Evolutionary conservation across 2,888 invertebrate genomes (phyloP).

Genomic region (Tanypteryx hageni): DNA sequence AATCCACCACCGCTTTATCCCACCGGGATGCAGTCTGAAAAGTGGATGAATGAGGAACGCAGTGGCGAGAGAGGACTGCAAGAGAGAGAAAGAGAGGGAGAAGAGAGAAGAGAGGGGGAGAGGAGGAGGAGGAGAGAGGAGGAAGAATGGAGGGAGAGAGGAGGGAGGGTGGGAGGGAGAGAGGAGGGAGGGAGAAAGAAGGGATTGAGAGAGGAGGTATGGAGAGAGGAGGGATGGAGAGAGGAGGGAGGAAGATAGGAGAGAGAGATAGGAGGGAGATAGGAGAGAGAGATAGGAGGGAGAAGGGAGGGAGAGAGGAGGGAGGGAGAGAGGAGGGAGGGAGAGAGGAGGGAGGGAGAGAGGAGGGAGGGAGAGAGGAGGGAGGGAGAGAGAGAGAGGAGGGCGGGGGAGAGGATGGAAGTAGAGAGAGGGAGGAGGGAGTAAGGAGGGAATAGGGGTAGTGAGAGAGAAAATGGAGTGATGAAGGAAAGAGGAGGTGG

Average conservation of each 20-base stretch:
- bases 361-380: neutral
- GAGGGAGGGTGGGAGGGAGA: neutral
- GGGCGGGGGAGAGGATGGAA: neutral
- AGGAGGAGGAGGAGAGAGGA: neutral
- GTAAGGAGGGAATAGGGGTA: too few relatives aligned
- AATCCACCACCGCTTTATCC: conserved; percentile 10
- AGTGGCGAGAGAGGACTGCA: neutral
- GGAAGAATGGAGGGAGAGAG: neutral
- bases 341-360: neutral
- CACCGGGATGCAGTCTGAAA: neutral
- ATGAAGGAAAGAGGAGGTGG: too few relatives aligned
- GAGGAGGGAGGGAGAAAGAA: neutral
- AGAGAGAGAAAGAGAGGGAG: too few relatives aligned
- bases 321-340: neutral
- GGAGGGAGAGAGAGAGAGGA: neutral
- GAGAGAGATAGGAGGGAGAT: neutral
- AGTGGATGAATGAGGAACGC: conserved; percentile 34
- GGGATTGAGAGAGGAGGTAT: neutral
- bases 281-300: neutral
- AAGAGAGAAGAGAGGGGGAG: neutral
- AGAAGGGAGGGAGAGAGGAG: neutral
- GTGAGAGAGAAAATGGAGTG: too few relatives aligned
- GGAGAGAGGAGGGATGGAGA: neutral
- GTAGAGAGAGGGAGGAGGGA: too few relatives aligned
- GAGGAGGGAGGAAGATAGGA: neutral